phyloP scores from a whole-genome alignment of 2,888 invertebrate species.

The Myopa testacea region DNA sequence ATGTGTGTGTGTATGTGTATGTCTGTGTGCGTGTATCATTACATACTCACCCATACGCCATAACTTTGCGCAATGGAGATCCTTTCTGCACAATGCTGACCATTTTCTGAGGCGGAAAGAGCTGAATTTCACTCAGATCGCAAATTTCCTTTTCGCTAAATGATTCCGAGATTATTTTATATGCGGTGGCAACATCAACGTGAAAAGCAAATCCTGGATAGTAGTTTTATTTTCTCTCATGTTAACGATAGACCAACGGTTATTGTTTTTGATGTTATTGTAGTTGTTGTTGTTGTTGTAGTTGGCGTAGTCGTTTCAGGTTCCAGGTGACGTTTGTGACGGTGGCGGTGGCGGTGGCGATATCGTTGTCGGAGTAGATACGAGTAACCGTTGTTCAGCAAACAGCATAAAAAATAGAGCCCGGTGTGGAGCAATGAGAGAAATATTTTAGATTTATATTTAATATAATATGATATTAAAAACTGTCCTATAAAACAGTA shows the following conservation, averaged over 20 bases:
- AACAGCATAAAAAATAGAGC: slow-evolving; percentile 28
- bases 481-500: too few species aligned
- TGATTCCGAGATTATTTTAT: slow-evolving; percentile 75
- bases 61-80: slow-evolving; percentile 74
- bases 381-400: slow-evolving; percentile 14
- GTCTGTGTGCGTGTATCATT: too few species aligned
- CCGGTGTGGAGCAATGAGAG: background rate
- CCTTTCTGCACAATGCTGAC: slow-evolving; percentile 71
- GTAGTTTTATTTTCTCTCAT: background rate
- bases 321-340: too few species aligned
- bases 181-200: slow-evolving; percentile 76
- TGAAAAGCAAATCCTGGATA: slow-evolving; percentile 75
- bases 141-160: slow-evolving; percentile 77
- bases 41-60: slow-evolving; percentile 72
- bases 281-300: background rate
- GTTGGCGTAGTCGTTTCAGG: background rate
- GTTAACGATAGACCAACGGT: background rate
- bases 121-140: slow-evolving; percentile 74
- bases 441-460: too few species aligned
- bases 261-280: slow-evolving; percentile 4
- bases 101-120: slow-evolving; percentile 74
- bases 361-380: too few species aligned
- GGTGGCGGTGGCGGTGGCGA: too few species aligned
- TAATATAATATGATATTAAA: too few species aligned
- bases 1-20: too few species aligned